Evolutionary conservation across 2,113 vertebrate genomes (phyloP), one percentile per base, ranked within the genome.

Genomic region (Pollachius pollachius): DNA sequence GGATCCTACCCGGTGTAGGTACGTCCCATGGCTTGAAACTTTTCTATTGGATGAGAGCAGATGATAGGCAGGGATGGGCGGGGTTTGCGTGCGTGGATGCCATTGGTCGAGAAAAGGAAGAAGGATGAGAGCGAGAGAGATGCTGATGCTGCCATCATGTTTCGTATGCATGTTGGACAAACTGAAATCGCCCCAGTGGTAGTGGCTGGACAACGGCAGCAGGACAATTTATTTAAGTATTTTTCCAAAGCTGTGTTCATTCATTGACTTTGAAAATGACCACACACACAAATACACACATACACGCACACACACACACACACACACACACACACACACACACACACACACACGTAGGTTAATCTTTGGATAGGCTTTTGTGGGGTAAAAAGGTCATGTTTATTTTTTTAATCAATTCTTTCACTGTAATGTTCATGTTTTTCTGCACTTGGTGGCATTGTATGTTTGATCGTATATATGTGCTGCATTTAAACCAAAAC

Each of bases 31-130:
- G 70, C 23, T 34, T 3, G 5, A 54, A 85, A 87, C 85, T 87
- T 87, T 89, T 83, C 88, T 82, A 90, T 89, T 90, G 89, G 90
- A 68, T 52, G 84, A 76, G 1, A 76, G 62, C 5, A 13, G 62
- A 52, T 48, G 78, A 82, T 37, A 68, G 76, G 61, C 81, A 70
- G 37, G 66, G 59, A 27, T 34, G 15, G 41, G 23, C 11, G 4
- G 76, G 77, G 18, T 6, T 74, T 9, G 54, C 72, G 67, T 58
- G 16, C 8, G 68, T 1, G 18, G 15, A 65, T 72, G 65, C 3
- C 76, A 86, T 85, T 90, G 88, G 89, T 84, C 69, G 67, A 23
- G 54, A 3, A 34, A 60, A 13, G 30, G 65, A 62, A 62, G 64
- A 52, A 18, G 16, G 41, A 13, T 0, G 56, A 21, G 59, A 60